These are phyloP conservation scores for Herminia tarsipennalis DNA, from an alignment of 2,888 invertebrate species.

Conservation along the genomic window DNA sequence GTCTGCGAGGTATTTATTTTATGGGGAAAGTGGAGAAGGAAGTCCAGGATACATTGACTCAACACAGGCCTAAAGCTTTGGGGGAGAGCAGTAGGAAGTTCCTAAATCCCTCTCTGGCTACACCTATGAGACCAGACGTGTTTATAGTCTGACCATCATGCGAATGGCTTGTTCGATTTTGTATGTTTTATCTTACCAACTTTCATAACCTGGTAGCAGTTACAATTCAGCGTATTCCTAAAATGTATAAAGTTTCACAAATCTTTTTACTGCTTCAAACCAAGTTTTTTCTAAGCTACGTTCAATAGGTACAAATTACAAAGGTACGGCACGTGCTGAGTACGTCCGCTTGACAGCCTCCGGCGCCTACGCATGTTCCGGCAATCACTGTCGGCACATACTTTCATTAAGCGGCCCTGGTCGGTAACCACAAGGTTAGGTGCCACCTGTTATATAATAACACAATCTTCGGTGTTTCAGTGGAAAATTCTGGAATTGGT, in stretches of 20 bases:
- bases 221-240: too few species aligned
- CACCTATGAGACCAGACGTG: too few species aligned
- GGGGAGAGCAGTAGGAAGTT: too few species aligned
- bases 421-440: conserved; percentile 41
- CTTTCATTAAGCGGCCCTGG: conserved; percentile 47
- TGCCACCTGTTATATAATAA: conserved; percentile 18
- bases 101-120: too few species aligned
- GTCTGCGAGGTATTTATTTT: too few species aligned
- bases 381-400: conserved; percentile 19
- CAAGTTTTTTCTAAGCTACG: conserved; percentile 4
- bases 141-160: too few species aligned
- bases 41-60: too few species aligned
- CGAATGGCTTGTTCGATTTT: too few species aligned
- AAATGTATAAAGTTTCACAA: not conserved
- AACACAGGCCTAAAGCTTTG: too few species aligned
- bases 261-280: not conserved
- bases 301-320: not conserved
- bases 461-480: conserved; percentile 5
- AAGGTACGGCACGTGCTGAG: conserved; percentile 34
- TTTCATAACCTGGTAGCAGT: too few species aligned
- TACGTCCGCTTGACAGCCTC: conserved; percentile 32
- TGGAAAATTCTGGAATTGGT: not conserved
- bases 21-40: too few species aligned
- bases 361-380: conserved; percentile 51
- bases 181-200: too few species aligned